Evolutionary conservation across 1,140 invertebrate genomes (phyloP).

Genomic region (Cotesia glomerata): DNA sequence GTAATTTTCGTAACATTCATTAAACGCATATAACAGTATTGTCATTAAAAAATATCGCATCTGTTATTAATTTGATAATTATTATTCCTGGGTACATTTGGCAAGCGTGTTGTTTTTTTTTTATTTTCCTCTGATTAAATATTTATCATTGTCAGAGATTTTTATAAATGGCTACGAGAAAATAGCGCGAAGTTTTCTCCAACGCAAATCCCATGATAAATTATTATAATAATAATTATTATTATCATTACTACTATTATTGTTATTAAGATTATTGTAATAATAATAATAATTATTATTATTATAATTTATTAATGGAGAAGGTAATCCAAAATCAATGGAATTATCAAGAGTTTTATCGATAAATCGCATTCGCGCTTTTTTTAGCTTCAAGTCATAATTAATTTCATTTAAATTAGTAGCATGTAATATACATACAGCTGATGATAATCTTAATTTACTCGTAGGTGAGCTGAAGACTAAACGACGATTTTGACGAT

Average conservation of each 20-base stretch:
- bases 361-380: conserved; percentile 11
- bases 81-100: conserved; percentile 41
- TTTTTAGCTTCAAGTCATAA: neutral
- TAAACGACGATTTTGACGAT: conserved; percentile 48
- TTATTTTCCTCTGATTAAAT: neutral
- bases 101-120: conserved; percentile 43
- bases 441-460: conserved; percentile 50
- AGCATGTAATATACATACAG: conserved; percentile 43
- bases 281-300: too few relatives aligned
- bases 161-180: conserved; percentile 46
- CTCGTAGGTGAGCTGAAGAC: conserved; percentile 50
- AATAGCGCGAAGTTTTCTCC: conserved; percentile 48
- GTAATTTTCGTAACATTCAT: conserved; percentile 15
- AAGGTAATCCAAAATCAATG: conserved; percentile 31
- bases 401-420: conserved; percentile 36
- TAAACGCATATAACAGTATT: conserved; percentile 44
- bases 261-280: too few relatives aligned
- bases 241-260: neutral
- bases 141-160: neutral
- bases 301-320: neutral
- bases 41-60: conserved; percentile 53
- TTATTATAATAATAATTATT: conserved; percentile 36
- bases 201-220: conserved; percentile 44
- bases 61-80: conserved; percentile 13
- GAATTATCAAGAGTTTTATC: conserved; percentile 8